Percentiles rank a stretch among this genome's conserved stretches.
These are phyloP conservation scores for Antennarius maculatus DNA, from an alignment of 2,797 vertebrate species.

Conservation along the genomic window DNA sequence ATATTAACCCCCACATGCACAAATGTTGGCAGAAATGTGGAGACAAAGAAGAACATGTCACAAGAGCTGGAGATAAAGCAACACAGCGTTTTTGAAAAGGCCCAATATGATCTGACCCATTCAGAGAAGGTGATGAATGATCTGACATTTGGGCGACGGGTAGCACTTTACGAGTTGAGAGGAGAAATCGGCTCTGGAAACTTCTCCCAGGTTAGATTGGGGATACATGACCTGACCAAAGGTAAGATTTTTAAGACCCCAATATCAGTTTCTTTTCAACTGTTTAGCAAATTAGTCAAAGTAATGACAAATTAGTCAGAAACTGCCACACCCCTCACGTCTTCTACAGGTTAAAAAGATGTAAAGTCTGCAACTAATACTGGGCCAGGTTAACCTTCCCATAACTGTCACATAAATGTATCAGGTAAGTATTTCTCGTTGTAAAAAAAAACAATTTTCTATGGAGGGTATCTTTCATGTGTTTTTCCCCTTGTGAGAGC, in stretches of 20 bases:
- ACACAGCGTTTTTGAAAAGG: conserved; percentile 66
- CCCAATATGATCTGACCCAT: conserved; percentile 70
- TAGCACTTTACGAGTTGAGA: conserved; percentile 79
- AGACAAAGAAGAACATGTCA: conserved; percentile 15
- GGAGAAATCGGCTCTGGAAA: conserved; percentile 80
- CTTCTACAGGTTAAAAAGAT: background rate
- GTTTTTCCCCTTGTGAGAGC: background rate
- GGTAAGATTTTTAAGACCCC: conserved; percentile 63
- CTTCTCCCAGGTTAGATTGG: conserved; percentile 81
- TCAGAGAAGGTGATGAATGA: conserved; percentile 72
- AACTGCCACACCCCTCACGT: background rate
- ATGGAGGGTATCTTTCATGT: background rate
- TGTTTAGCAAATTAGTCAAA: background rate
- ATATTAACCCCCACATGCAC: conserved; percentile 8
- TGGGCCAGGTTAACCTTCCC: background rate
- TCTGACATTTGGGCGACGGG: conserved; percentile 69
- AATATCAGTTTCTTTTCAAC: no score
- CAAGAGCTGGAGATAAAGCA: conserved; percentile 27
- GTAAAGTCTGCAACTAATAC: background rate
- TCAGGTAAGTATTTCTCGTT: background rate
- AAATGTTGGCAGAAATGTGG: conserved; percentile 19
- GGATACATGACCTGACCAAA: conserved; percentile 82
- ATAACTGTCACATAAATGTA: background rate
- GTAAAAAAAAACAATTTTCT: no score
- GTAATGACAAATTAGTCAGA: background rate